phyloP scores from a whole-genome alignment of 2,888 invertebrate genomes.

The Orchesella flavescens region DNA sequence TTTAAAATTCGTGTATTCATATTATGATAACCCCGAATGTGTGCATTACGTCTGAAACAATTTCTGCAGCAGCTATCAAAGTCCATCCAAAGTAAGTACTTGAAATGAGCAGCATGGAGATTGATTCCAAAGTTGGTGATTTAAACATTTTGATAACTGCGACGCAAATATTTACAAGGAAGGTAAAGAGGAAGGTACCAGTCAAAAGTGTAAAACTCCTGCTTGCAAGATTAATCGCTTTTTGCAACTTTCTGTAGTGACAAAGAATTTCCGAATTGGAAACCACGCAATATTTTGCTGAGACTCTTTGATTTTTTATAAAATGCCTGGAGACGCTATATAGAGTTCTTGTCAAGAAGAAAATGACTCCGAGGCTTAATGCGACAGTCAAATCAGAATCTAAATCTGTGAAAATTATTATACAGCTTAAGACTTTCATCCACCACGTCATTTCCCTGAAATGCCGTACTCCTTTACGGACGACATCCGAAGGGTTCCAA shows the following conservation, averaged over 20 bases:
- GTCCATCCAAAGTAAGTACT: not conserved
- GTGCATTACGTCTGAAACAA: no score
- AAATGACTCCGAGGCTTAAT: not conserved
- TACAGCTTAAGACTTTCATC: not conserved
- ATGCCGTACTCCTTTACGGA: not conserved
- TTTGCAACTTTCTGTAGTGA: not conserved
- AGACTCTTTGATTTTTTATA: not conserved
- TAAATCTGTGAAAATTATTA: not conserved
- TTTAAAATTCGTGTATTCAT: no score
- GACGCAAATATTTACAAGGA: not conserved
- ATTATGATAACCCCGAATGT: no score
- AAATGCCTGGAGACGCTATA: not conserved
- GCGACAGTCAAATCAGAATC: not conserved
- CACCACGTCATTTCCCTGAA: conserved; percentile 8
- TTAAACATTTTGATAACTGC: not conserved
- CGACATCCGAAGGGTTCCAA: no score
- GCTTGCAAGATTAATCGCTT: not conserved
- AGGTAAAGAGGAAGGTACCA: not conserved
- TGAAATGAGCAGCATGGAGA: not conserved
- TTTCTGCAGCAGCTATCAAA: not conserved
- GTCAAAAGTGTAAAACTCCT: not conserved
- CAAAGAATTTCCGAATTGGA: not conserved
- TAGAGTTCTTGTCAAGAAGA: not conserved
- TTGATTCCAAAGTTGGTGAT: not conserved
- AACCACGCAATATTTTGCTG: not conserved